phyloP scores from a whole-genome alignment of 2,888 invertebrate species.

The Harpalus rubripes region DNA sequence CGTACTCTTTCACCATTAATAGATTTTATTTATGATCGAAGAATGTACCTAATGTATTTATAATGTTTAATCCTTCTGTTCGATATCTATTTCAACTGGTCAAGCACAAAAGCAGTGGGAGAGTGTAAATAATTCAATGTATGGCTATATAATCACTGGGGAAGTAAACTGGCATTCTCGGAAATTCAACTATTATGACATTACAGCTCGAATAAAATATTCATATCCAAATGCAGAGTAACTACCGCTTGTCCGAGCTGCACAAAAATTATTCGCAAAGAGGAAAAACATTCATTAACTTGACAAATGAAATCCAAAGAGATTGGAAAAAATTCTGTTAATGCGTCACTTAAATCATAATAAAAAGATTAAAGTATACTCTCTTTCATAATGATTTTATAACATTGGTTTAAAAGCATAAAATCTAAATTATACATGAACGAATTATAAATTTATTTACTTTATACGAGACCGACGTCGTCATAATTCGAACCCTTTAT shows the following conservation, averaged over 20 bases:
- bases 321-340: not conserved
- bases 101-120: not conserved
- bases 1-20: too few relatives aligned
- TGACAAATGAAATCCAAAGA: not conserved
- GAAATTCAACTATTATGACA: conserved; percentile 24
- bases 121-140: not conserved
- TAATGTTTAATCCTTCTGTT: not conserved
- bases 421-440: too few relatives aligned
- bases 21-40: too few relatives aligned
- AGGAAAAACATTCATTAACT: conserved; percentile 1
- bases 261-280: not conserved
- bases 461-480: too few relatives aligned
- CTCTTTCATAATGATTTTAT: not conserved
- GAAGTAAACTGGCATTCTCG: not conserved
- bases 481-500: too few relatives aligned
- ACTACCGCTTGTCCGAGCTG: not conserved
- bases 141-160: not conserved
- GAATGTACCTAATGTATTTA: too few relatives aligned
- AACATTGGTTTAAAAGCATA: not conserved
- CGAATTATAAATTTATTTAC: too few relatives aligned
- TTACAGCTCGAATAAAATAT: conserved; percentile 1
- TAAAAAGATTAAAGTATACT: not conserved
- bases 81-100: not conserved
- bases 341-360: not conserved
- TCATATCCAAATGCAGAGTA: conserved; percentile 9